Evolutionary conservation across 2,113 vertebrate genomes (phyloP).

Genomic region (Oxyura jamaicensis): DNA sequence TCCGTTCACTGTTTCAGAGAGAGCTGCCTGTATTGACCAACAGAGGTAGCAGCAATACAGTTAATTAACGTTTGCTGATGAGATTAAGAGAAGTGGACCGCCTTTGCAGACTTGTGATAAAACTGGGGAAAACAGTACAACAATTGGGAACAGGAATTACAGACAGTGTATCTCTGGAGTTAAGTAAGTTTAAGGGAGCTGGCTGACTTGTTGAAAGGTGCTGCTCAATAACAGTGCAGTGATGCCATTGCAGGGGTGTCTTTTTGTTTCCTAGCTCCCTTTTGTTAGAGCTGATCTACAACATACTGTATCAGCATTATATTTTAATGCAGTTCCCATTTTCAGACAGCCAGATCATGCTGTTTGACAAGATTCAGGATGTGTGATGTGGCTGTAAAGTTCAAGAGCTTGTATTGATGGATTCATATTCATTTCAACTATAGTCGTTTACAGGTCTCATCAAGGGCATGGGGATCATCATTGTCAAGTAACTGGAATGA

Average conservation of each 20-base stretch:
- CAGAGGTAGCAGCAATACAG: not conserved
- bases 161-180: not conserved
- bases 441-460: not conserved
- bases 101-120: not conserved
- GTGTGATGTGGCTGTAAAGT: not conserved
- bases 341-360: not conserved
- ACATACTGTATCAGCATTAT: not conserved
- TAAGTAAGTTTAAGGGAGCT: not conserved
- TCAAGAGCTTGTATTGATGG: not conserved
- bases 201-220: not conserved
- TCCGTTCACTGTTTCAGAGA: not conserved
- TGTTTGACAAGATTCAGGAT: not conserved
- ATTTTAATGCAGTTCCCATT: not conserved
- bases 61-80: not conserved
- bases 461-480: not conserved
- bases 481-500: not conserved
- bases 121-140: not conserved
- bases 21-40: not conserved
- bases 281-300: not conserved
- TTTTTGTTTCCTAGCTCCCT: not conserved
- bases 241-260: not conserved
- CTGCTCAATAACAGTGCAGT: not conserved
- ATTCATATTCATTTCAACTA: not conserved
- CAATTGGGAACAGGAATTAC: not conserved
- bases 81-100: not conserved